These are phyloP conservation scores for Drosophila saltans DNA, from an alignment of 1,140 invertebrate species.

Conservation along the genomic window DNA sequence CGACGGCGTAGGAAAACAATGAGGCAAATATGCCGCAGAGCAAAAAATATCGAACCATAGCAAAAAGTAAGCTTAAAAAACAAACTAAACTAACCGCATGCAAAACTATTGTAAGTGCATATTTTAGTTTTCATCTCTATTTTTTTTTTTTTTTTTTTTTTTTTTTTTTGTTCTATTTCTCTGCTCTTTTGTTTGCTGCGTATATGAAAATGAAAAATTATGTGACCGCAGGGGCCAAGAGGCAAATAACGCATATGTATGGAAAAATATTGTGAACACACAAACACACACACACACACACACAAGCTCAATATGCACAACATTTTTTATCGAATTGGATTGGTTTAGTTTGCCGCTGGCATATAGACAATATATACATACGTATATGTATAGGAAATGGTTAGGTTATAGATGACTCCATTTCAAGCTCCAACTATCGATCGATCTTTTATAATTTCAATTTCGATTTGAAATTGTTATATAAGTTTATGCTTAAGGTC, in stretches of 20 bases:
- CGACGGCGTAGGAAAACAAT: conserved; percentile 58
- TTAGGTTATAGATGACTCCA: too few species aligned
- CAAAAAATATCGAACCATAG: conserved; percentile 15
- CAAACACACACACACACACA: too few species aligned
- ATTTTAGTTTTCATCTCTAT: conserved; percentile 28
- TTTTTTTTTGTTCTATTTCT: not conserved
- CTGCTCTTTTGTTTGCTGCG: conserved; percentile 49
- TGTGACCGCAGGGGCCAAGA: conserved; percentile 71
- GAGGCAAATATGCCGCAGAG: conserved; percentile 35
- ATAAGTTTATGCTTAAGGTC: too few species aligned
- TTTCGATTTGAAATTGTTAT: too few species aligned
- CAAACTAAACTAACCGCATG: conserved; percentile 48
- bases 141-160: not conserved
- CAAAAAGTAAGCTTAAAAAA: not conserved
- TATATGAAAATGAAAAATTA: conserved; percentile 77
- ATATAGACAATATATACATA: not conserved
- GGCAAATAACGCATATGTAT: conserved; percentile 60
- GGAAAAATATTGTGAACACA: conserved; percentile 44
- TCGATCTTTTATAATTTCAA: too few species aligned
- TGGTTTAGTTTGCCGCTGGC: conserved; percentile 11
- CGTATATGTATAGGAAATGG: not conserved
- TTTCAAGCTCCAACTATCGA: too few species aligned
- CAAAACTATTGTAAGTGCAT: conserved; percentile 75
- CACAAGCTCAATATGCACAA: conserved; percentile 21
- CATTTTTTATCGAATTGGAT: conserved; percentile 7